These are phyloP conservation scores for Melipona beecheii DNA, from an alignment of 2,888 invertebrate genomes.

Conservation along the genomic window DNA sequence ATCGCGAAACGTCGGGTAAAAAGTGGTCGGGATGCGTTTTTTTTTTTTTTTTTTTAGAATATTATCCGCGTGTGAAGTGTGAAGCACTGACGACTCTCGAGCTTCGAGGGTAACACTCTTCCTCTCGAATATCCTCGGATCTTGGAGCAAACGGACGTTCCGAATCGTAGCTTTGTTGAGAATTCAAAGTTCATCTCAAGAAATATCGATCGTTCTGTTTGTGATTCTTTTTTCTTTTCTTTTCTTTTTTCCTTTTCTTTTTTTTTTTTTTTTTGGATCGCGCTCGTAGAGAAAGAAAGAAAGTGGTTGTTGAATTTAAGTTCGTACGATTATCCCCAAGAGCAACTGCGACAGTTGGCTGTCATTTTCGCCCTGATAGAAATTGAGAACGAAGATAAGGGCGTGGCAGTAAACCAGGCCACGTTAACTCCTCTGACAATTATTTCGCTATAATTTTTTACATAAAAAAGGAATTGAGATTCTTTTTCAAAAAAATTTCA, in stretches of 20 bases:
- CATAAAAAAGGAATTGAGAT: too few relatives aligned
- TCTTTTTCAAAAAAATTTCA: too few relatives aligned
- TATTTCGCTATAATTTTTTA: too few relatives aligned
- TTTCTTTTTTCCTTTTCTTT: too few relatives aligned
- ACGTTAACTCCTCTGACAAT: constrained; percentile 16
- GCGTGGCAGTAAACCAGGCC: constrained; percentile 32
- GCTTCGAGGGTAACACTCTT: not conserved
- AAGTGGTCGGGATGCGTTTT: constrained; percentile 67
- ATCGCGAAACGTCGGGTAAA: constrained; percentile 67
- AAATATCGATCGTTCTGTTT: too few relatives aligned
- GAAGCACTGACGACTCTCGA: constrained; percentile 41
- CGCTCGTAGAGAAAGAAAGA: not conserved
- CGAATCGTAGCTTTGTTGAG: not conserved
- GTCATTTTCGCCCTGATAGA: constrained; percentile 33
- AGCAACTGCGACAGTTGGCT: constrained; percentile 23
- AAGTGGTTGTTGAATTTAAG: not conserved
- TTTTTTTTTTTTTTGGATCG: not conserved
- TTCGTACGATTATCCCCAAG: constrained; percentile 35
- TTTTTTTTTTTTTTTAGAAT: constrained; percentile 57
- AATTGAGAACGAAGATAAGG: constrained; percentile 21
- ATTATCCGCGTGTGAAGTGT: constrained; percentile 52
- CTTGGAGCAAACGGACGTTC: constrained; percentile 20
- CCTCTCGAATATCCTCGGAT: not conserved
- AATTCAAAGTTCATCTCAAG: not conserved
- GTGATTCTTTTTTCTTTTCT: too few relatives aligned